Evolutionary conservation across 2,113 vertebrate species (phyloP).

Genomic region (Tychaedon coryphoeus): DNA sequence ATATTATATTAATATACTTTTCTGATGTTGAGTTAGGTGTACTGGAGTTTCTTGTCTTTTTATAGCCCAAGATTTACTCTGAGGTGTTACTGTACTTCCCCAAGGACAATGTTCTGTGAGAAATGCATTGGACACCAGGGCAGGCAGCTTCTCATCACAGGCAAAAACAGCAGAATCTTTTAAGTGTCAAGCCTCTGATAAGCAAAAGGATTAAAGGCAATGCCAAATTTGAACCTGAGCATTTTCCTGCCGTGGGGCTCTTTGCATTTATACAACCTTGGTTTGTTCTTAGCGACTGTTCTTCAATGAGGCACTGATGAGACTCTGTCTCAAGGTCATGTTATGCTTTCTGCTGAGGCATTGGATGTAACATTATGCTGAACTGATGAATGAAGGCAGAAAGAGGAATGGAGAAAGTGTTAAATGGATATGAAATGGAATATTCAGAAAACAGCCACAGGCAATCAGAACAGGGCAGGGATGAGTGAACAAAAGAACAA

Average conservation of each 20-base stretch:
- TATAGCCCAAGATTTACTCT: not conserved
- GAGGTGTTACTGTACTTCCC: not conserved
- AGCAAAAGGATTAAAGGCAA: not conserved
- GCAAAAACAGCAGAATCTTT: not conserved
- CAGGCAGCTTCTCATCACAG: not conserved
- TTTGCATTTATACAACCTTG: not conserved
- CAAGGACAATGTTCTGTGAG: rapidly evolving
- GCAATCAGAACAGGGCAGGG: slow-evolving; percentile 40
- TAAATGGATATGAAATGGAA: slow-evolving; percentile 52
- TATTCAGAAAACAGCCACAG: slow-evolving; percentile 37
- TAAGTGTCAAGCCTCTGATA: not conserved
- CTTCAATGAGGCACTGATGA: not conserved
- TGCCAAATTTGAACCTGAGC: not conserved
- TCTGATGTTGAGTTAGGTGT: not conserved
- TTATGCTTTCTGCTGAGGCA: slow-evolving; percentile 19
- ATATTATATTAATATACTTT: not conserved
- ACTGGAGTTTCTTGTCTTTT: not conserved
- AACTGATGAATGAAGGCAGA: slow-evolving; percentile 53
- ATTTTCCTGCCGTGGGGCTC: not conserved
- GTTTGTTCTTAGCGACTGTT: not conserved
- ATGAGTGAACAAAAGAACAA: slow-evolving; percentile 61
- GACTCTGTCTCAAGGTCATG: not conserved
- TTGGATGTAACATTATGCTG: not conserved
- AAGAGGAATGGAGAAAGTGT: slow-evolving; percentile 37
- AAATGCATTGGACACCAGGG: not conserved